Percentiles rank a stretch among this genome's conserved stretches.
Conservation (phyloP, 2,888 invertebrate species). For the Leucophenga montana region DNA sequence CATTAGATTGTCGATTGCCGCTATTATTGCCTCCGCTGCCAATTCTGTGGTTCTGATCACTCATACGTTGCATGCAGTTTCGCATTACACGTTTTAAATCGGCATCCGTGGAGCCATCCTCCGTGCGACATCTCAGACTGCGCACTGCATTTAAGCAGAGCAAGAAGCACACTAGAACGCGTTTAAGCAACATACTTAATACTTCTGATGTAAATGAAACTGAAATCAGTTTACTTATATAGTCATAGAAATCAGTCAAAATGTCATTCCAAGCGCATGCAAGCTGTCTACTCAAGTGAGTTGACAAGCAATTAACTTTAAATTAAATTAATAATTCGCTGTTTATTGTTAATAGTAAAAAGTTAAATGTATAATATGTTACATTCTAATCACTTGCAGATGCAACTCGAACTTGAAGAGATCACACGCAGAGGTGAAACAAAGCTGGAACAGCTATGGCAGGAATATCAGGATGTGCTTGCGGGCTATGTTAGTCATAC, state of each 20-base stretch:
- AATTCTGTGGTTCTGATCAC: constrained; percentile 38
- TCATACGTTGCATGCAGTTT: constrained; percentile 74
- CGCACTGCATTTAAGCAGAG: constrained; percentile 17
- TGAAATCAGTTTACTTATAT: constrained; percentile 44
- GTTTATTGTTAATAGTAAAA: too few relatives aligned
- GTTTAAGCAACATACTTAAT: constrained; percentile 32
- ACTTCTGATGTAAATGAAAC: constrained; percentile 21
- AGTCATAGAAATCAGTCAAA: constrained; percentile 15
- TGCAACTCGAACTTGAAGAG: constrained; percentile 71
- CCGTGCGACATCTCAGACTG: constrained; percentile 76
- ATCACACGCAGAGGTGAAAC: constrained; percentile 73
- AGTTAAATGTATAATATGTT: not conserved
- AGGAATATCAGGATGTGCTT: constrained; percentile 71
- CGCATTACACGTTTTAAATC: constrained; percentile 77
- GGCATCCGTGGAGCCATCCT: constrained; percentile 77
- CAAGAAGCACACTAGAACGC: constrained; percentile 28
- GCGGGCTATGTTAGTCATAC: constrained; percentile 71
- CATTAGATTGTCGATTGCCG: constrained; percentile 35
- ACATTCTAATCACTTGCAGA: constrained; percentile 52
- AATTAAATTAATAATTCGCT: not conserved
- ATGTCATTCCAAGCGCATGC: constrained; percentile 30
- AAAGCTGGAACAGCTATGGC: constrained; percentile 75
- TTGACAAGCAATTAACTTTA: constrained; percentile 43
- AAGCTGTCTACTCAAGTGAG: constrained; percentile 36
- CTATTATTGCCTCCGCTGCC: constrained; percentile 17